phyloP scores from a whole-genome alignment of 1,140 invertebrate genomes.

The Monomorium pharaonis region DNA sequence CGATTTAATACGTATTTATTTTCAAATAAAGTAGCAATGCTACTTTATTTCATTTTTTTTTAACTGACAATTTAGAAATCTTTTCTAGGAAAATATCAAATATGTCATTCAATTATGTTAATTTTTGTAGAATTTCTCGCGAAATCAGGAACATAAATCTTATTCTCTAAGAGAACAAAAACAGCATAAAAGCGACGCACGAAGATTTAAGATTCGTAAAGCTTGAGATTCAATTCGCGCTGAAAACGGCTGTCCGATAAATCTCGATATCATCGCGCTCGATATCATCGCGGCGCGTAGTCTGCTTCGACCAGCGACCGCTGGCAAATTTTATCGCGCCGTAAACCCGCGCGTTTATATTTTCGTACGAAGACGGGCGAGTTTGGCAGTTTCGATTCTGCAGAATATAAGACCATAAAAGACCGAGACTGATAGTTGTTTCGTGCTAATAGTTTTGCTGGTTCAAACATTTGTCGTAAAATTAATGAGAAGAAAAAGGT shows the following conservation, averaged over 20 bases:
- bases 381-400: conserved; percentile 10
- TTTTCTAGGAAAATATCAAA: not conserved
- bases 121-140: not conserved
- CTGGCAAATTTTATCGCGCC: conserved; percentile 60
- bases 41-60: no score
- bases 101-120: not conserved
- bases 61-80: not conserved
- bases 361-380: conserved; percentile 27
- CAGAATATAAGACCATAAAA: conserved; percentile 34
- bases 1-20: not conserved
- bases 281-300: conserved; percentile 17
- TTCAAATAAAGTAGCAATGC: not conserved
- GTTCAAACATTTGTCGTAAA: not conserved
- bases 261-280: conserved; percentile 62
- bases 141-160: not conserved
- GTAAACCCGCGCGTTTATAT: conserved; percentile 47
- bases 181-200: not conserved
- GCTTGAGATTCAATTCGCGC: conserved; percentile 47
- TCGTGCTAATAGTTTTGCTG: conserved; percentile 31
- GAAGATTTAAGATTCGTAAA: conserved; percentile 19
- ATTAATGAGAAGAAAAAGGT: not conserved
- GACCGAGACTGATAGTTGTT: conserved; percentile 14
- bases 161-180: not conserved
- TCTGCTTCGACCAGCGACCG: not conserved
- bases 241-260: conserved; percentile 46